Evolutionary conservation across 2,888 invertebrate genomes (phyloP).

Genomic region (Yponomeuta malinellus): DNA sequence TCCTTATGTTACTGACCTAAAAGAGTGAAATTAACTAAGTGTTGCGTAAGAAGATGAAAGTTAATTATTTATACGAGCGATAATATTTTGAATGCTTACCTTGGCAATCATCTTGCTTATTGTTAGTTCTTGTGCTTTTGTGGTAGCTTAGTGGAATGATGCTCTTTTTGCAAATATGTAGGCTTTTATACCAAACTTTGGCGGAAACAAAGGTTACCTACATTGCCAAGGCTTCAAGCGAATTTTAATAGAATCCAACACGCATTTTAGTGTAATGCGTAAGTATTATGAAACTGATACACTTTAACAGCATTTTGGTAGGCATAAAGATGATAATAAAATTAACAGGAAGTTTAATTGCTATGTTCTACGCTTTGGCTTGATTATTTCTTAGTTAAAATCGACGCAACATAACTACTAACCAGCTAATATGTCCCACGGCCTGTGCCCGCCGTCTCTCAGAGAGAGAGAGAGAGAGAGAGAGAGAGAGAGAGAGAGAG

Average conservation of each 20-base stretch:
- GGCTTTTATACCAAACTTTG: conserved; percentile 49
- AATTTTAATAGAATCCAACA: conserved; percentile 13
- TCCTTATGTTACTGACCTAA: too few species aligned
- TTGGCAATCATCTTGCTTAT: conserved; percentile 45
- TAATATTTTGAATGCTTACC: conserved; percentile 32
- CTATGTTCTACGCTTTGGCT: background rate
- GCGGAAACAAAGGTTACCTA: conserved; percentile 43
- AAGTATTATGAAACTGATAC: conserved; percentile 1
- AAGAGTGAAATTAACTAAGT: too few species aligned
- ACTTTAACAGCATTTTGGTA: background rate
- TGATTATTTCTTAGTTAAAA: background rate
- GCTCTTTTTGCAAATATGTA: conserved; percentile 32
- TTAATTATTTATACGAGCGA: too few species aligned
- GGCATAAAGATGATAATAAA: background rate
- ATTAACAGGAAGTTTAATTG: background rate
- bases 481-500: too few species aligned
- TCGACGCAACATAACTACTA: background rate
- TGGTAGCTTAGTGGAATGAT: conserved; percentile 37
- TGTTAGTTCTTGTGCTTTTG: conserved; percentile 18
- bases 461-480: too few species aligned
- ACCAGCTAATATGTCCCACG: background rate
- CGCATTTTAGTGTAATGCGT: conserved; percentile 2
- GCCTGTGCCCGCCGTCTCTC: too few species aligned
- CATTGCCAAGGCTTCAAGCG: conserved; percentile 39
- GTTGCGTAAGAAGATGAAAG: too few species aligned